Evolutionary conservation across 2,797 vertebrate genomes (phyloP), one percentile per base, ranked within the genome.

Genomic region (Cossypha polioptera): DNA sequence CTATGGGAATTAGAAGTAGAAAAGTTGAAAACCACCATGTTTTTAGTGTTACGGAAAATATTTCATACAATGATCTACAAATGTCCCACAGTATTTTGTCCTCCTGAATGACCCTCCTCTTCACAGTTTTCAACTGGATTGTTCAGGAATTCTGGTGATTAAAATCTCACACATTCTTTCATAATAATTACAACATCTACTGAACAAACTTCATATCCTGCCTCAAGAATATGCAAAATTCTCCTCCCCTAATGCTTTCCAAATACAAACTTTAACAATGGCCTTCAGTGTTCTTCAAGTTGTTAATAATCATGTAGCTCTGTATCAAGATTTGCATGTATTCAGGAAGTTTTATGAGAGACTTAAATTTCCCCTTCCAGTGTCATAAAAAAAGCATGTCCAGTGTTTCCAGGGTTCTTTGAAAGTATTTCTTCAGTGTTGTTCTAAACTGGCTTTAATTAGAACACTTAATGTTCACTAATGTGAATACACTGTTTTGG

Each of bases 1-100:
- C 43, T 61, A 22, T 22, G 31, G 6, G 6, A 33, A 26, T 59
- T 36, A 58, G 10, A 14, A 78, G 3, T 36, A 54, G 12, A 13
- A 75, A 2, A 51, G 18, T 5, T 53, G 13, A 58, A 42, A 67
- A 87, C 20, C 3, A 1, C 1, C 2, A 0, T 48, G n/a, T 1
- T 29, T 59, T 47, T 62, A 62, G 24, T 36, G 9, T 40, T 84
- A 58, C 8, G 38, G n/a, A 78, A 88, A 75, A 36, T 55, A 71
- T 18, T 74, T 69, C 59, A 67, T 62, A n/a, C 21, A 28, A n/a
- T 17, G 13, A 19, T 50, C 36, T 35, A 20, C 16, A 54, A 38
- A 50, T 5, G 24, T 54, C 40, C 42, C 8, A 31, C 13, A 43
- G 19, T 15, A 45, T 18, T 14, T 81, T 47, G 29, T 28, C 17